Evolutionary conservation across 2,888 invertebrate genomes (phyloP).

Genomic region (Pollenia angustigena): DNA sequence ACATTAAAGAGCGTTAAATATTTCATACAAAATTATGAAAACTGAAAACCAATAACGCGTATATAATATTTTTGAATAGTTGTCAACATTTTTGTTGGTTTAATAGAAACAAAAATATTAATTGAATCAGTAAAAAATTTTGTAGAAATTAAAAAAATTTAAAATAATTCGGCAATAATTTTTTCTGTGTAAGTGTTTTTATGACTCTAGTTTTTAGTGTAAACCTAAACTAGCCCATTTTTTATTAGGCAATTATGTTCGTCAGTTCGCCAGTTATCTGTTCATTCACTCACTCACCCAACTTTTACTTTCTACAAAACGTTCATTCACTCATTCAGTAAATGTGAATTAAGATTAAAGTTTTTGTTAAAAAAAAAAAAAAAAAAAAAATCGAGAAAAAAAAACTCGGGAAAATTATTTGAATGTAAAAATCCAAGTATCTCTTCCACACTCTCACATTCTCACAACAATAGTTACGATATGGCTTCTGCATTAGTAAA

Average conservation of each 20-base stretch:
- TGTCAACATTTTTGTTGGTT: too few species aligned
- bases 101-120: too few species aligned
- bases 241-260: conserved; percentile 57
- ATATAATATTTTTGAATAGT: too few species aligned
- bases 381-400: too few species aligned
- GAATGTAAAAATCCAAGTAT: conserved; percentile 10
- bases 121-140: too few species aligned
- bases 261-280: conserved; percentile 34
- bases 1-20: too few species aligned
- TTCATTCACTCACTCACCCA: conserved; percentile 7
- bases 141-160: too few species aligned
- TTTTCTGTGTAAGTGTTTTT: too few species aligned
- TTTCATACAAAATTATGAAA: too few species aligned
- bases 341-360: conserved; percentile 65
- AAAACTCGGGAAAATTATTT: conserved; percentile 10
- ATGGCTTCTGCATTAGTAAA: conserved; percentile 53
- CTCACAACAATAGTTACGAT: conserved; percentile 5
- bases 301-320: neutral
- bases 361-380: too few species aligned
- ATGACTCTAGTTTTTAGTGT: conserved; percentile 34
- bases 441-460: neutral
- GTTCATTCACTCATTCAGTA: conserved; percentile 7
- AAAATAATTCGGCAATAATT: too few species aligned
- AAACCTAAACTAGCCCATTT: conserved; percentile 31
- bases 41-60: too few species aligned